Evolutionary conservation across 2,888 invertebrate genomes (phyloP).

Genomic region (Leucania comma): DNA sequence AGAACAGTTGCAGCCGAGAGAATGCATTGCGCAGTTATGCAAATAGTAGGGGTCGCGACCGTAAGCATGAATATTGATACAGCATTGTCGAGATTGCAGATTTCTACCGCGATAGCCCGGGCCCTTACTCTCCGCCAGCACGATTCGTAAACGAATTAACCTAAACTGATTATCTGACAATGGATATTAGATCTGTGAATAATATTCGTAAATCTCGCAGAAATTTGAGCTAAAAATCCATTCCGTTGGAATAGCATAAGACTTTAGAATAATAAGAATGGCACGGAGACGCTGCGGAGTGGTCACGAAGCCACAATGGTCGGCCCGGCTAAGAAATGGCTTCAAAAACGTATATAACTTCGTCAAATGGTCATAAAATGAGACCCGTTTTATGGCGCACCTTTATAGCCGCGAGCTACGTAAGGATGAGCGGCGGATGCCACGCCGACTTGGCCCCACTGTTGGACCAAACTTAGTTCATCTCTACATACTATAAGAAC

Average conservation of each 20-base stretch:
- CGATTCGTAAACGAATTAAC: constrained; percentile 86
- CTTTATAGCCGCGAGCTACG: constrained; percentile 87
- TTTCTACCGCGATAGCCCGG: constrained; percentile 82
- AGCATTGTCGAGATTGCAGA: constrained; percentile 88
- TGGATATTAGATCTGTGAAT: constrained; percentile 74
- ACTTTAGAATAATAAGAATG: constrained; percentile 79
- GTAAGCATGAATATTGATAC: constrained; percentile 90
- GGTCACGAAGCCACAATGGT: constrained; percentile 86
- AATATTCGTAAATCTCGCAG: constrained; percentile 64
- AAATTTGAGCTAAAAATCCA: constrained; percentile 72
- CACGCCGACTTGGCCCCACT: constrained; percentile 70
- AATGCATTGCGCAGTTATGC: constrained; percentile 89
- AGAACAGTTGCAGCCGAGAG: constrained; percentile 87
- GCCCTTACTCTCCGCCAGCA: constrained; percentile 84
- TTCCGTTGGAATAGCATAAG: constrained; percentile 72
- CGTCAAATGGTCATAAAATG: constrained; percentile 90
- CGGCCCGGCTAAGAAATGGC: constrained; percentile 83
- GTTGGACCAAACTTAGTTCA: constrained; percentile 69
- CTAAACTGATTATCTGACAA: constrained; percentile 80
- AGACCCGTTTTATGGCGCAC: constrained; percentile 88
- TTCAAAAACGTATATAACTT: constrained; percentile 88
- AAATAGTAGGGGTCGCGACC: constrained; percentile 89
- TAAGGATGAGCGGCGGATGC: constrained; percentile 83
- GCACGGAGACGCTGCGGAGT: constrained; percentile 74
- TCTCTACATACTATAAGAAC: constrained; percentile 54